phyloP scores from a whole-genome alignment of 2,888 invertebrate genomes.

The Melanargia galathea region DNA sequence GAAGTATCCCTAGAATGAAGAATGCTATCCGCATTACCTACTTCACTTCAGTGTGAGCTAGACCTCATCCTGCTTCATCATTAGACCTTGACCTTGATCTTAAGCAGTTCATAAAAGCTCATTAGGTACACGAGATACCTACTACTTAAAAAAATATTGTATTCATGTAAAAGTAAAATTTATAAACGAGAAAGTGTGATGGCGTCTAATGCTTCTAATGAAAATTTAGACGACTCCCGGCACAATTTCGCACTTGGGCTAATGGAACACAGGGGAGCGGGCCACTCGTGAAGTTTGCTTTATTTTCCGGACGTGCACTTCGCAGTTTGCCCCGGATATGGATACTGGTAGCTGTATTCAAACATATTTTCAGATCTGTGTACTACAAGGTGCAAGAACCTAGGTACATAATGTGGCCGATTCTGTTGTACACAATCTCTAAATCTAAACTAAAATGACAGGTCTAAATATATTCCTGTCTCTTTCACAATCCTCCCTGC shows the following conservation, averaged over 20 bases:
- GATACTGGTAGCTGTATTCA: not conserved
- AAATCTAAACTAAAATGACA: too few relatives aligned
- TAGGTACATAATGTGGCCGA: too few relatives aligned
- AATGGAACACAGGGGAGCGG: slow-evolving; percentile 37
- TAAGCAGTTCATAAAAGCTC: too few relatives aligned
- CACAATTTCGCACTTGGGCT: slow-evolving; percentile 39
- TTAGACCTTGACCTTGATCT: too few relatives aligned
- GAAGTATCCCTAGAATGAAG: too few relatives aligned
- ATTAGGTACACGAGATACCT: not conserved
- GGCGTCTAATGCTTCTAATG: slow-evolving; percentile 21
- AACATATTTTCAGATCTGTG: not conserved
- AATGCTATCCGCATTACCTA: too few relatives aligned
- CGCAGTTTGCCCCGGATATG: slow-evolving; percentile 23
- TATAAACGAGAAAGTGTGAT: not conserved
- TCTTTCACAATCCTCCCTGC: too few relatives aligned
- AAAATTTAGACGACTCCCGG: slow-evolving; percentile 34
- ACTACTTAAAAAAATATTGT: not conserved
- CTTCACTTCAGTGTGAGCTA: too few relatives aligned
- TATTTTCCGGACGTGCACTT: slow-evolving; percentile 33
- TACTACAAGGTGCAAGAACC: not conserved
- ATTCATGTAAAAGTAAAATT: not conserved
- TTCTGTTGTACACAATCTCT: too few relatives aligned
- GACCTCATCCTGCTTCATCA: too few relatives aligned
- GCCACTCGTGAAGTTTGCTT: slow-evolving; percentile 20
- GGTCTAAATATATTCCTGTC: too few relatives aligned